Percentiles rank a stretch among this genome's conserved stretches.
These are phyloP conservation scores for Tichodroma muraria DNA, from an alignment of 2,113 vertebrate species.

Conservation along the genomic window DNA sequence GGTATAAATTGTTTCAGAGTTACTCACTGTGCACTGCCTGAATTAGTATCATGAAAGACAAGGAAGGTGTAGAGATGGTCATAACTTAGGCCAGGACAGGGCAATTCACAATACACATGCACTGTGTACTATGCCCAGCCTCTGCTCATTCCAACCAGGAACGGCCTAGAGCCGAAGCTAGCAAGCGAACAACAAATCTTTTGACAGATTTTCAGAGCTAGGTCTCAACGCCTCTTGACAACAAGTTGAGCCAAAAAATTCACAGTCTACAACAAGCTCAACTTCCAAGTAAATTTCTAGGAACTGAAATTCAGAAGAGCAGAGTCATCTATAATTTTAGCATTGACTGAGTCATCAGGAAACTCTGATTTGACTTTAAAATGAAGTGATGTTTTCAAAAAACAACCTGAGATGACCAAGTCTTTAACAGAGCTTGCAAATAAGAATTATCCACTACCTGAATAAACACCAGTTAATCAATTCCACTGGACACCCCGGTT, in stretches of 20 bases:
- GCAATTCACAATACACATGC: not conserved
- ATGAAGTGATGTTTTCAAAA: not conserved
- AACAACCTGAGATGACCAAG: not conserved
- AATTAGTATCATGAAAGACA: constrained; percentile 35
- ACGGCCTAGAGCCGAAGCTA: not conserved
- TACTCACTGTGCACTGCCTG: not conserved
- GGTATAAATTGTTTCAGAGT: not conserved
- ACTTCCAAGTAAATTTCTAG: not conserved
- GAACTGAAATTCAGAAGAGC: not conserved
- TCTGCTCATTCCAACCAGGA: not conserved
- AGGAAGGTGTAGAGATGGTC: not conserved
- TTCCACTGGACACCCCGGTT: too few species aligned
- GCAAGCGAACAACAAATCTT: not conserved
- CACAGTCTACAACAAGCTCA: not conserved
- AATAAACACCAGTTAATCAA: constrained; percentile 5
- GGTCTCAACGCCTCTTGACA: not conserved
- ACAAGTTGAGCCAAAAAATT: not conserved
- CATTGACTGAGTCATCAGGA: not conserved
- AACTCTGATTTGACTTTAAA: not conserved
- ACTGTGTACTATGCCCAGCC: not conserved
- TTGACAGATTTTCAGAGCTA: not conserved
- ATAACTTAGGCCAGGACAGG: not conserved
- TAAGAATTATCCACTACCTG: not conserved
- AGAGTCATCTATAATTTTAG: not conserved
- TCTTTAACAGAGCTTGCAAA: not conserved